Evolutionary conservation across 2,113 vertebrate species (phyloP).

Genomic region (Podarcis cretensis): DNA sequence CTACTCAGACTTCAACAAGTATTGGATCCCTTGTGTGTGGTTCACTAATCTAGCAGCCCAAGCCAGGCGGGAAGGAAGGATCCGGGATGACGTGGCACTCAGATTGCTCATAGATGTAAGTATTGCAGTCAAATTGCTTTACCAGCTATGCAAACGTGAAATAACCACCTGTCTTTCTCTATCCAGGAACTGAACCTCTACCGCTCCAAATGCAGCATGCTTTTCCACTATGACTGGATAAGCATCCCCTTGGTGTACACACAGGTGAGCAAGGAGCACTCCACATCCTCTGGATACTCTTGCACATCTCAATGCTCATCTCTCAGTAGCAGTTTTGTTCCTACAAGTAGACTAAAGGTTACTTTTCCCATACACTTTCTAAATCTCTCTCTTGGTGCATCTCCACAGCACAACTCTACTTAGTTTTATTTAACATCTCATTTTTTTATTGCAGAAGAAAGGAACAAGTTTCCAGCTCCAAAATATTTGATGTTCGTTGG

Average conservation of each 20-base stretch:
- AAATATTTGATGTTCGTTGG: no score
- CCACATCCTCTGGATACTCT: not conserved
- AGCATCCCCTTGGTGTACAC: conserved; percentile 92
- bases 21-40: conserved; percentile 92
- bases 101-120: conserved; percentile 88
- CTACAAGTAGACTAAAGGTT: not conserved
- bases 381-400: not conserved
- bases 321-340: not conserved
- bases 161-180: conserved; percentile 10
- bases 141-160: not conserved
- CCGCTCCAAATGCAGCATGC: conserved; percentile 86
- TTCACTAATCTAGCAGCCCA: conserved; percentile 87
- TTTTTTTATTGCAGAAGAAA: not conserved
- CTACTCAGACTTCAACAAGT: conserved; percentile 91
- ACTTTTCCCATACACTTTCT: not conserved
- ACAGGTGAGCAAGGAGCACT: conserved; percentile 75
- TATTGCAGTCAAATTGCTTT: not conserved
- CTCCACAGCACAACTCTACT: not conserved
- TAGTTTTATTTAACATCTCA: not conserved
- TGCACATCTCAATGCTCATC: not conserved
- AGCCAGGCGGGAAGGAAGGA: conserved; percentile 81
- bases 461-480: not conserved
- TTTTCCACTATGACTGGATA: conserved; percentile 94
- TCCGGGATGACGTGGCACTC: conserved; percentile 85
- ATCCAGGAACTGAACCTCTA: conserved; percentile 90